These are phyloP conservation scores for Sternotherus odoratus DNA, from an alignment of 2,797 vertebrate species.

Conservation along the genomic window DNA sequence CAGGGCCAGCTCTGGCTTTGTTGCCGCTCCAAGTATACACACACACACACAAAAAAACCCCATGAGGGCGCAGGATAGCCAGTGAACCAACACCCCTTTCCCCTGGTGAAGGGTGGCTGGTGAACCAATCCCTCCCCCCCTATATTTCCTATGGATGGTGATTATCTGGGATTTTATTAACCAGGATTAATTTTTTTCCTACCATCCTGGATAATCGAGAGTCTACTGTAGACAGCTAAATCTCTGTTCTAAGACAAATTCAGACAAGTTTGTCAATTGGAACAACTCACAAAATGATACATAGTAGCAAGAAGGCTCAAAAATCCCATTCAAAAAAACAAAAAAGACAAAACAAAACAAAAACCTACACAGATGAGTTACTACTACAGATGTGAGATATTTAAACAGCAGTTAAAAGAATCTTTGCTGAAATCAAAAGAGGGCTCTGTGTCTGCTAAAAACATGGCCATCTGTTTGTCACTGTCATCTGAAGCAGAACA, in stretches of 20 bases:
- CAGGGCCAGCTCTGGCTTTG: too few species aligned
- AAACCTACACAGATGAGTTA: background rate
- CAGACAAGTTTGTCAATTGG: background rate
- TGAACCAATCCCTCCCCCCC: too few species aligned
- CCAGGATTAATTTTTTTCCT: too few species aligned
- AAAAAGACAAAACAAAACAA: background rate
- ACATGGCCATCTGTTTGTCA: background rate
- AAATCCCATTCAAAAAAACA: background rate
- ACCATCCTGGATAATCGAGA: too few species aligned
- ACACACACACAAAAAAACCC: too few species aligned
- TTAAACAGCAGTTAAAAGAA: background rate
- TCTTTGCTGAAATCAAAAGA: background rate
- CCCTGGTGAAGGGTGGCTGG: too few species aligned
- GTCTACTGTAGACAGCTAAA: too few species aligned
- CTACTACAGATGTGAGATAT: background rate
- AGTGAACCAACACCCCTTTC: too few species aligned
- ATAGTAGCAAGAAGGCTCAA: background rate
- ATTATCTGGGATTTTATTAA: too few species aligned
- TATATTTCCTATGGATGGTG: too few species aligned
- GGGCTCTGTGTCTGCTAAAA: background rate
- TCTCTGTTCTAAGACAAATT: background rate
- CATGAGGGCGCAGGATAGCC: too few species aligned
- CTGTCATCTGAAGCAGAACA: background rate
- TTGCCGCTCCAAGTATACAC: too few species aligned
- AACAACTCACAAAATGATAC: background rate